These are phyloP conservation scores for Noctilio leporinus DNA, from an alignment of 2,113 vertebrate species.

Conservation along the genomic window DNA sequence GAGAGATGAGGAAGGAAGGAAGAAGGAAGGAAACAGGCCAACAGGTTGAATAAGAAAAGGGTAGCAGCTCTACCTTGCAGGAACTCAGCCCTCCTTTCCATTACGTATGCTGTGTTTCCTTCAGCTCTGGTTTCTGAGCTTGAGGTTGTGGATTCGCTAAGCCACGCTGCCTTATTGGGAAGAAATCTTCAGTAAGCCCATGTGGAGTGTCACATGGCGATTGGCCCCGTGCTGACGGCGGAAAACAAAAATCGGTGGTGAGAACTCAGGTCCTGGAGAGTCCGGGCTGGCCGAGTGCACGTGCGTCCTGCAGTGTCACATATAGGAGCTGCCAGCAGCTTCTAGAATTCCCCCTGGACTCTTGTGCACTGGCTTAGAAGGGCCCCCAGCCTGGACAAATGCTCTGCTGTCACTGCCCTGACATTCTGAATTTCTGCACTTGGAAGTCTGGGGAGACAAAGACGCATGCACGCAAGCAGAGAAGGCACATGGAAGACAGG, in stretches of 20 bases:
- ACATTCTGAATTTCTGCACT: not conserved
- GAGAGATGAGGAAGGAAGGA: not conserved
- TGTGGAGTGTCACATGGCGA: not conserved
- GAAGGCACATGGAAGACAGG: not conserved
- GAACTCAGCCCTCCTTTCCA: not conserved
- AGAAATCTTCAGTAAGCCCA: not conserved
- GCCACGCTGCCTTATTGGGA: not conserved
- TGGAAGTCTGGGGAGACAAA: not conserved
- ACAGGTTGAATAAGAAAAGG: not conserved
- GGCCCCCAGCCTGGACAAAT: not conserved
- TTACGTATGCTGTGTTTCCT: not conserved
- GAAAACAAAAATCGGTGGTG: not conserved
- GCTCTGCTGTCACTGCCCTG: not conserved
- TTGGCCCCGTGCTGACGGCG: not conserved
- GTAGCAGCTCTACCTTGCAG: not conserved
- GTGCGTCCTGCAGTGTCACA: accelerated
- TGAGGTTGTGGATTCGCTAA: not conserved
- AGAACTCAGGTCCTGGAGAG: not conserved
- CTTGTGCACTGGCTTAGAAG: not conserved
- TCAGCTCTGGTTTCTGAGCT: not conserved
- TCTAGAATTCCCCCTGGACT: not conserved
- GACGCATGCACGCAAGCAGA: not conserved
- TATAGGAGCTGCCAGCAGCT: not conserved
- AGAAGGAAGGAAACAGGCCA: not conserved
- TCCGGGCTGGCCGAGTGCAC: accelerated